Evolutionary conservation across 2,888 invertebrate genomes (phyloP), one percentile per base, ranked within the genome.

Genomic region (Pegoplata infirma): DNA sequence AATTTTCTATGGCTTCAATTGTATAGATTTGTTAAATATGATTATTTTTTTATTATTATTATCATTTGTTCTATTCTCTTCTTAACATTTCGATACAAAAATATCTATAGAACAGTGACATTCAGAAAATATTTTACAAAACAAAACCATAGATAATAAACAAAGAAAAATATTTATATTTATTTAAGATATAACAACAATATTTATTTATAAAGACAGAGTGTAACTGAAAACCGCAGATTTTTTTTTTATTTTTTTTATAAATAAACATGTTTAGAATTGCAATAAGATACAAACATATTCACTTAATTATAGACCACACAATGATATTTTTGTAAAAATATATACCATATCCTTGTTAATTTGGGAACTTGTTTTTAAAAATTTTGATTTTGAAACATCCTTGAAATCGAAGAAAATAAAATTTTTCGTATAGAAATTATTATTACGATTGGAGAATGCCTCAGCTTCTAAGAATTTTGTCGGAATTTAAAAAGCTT

Each of bases 1-100:
- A 51, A 32, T 40, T 58, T 76, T 71, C 7, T 76, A 76, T 71
- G 76, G 71, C 66, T 76, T 66, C 76, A 71, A 61, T 76, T 66
- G 59, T 76, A 46, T 56, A 44, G 68, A 58, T 75, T 68, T 68
- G 69, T 28, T 59, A 53, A 67, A 59, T 53, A 51, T 19, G 28
- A 25, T 47, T 47, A 19, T 61, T n/a, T n/a, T n/a, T n/a, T n/a
- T n/a, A n/a, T n/a, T n/a, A 61, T 16, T 14, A 10, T 19, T 23
- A n/a, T n/a, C n/a, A n/a, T n/a, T 6, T 63, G 1, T 17, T 40
- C 3, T 40, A 40, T 40, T 40, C 36, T 40, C 5, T 40, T 40
- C 36, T 40, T 40, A n/a, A 40, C 36, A 40, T n/a, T 40, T 40
- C 36, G 12, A 40, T 40, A n/a, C 36, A 40, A 40, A 7, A 10